Conservation (phyloP, 1,140 invertebrate genomes). For the Aphis craccivora region DNA sequence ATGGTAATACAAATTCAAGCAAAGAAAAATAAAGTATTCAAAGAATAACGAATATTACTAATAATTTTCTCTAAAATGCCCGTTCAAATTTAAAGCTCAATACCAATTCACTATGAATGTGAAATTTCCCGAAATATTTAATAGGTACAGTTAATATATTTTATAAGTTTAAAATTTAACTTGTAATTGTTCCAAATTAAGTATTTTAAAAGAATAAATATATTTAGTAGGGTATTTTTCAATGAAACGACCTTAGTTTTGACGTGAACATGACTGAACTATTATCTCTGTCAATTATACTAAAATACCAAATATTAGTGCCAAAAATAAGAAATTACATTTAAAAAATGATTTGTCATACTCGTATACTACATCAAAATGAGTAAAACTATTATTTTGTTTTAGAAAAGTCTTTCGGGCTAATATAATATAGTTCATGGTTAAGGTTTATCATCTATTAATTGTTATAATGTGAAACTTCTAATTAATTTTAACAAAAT, state of each 20-base stretch:
- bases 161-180: background rate
- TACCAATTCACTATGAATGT: background rate
- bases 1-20: background rate
- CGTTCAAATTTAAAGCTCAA: background rate
- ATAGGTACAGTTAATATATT: background rate
- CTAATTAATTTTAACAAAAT: too few species aligned
- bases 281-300: background rate
- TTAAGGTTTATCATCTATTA: background rate
- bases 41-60: too few species aligned
- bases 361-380: background rate
- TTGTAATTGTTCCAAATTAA: background rate
- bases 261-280: background rate
- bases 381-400: background rate
- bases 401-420: background rate
- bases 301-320: background rate
- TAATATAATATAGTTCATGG: background rate
- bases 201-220: slow-evolving; percentile 13
- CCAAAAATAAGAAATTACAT: background rate
- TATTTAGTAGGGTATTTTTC: background rate
- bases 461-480: too few species aligned
- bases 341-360: background rate
- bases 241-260: background rate
- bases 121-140: background rate
- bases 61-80: background rate
- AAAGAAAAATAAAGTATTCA: background rate